Base-by-base conservation (phyloP, 2,113 vertebrate genomes). In the Heterocephalus glaber region DNA sequence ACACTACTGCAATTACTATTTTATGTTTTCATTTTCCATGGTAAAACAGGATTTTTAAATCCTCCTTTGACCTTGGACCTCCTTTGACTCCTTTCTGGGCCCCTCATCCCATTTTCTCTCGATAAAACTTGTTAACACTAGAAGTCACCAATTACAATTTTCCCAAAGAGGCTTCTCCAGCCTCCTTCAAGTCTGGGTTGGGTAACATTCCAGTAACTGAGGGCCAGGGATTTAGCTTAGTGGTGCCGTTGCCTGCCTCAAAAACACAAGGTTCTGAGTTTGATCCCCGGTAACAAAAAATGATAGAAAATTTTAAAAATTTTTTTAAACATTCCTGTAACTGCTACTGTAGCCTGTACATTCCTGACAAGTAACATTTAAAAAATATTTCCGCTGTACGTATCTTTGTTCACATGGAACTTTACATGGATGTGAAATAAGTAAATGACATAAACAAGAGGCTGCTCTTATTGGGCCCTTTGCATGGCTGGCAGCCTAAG, bases 11-110 rank as follows among this genome's bases (percentile, higher is more conserved):
- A 79, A 65, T 89, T 77, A 63, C 56, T n/a, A 26, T 86, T 66
- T 89, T 60, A 20, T 66, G 92, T 58, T 17, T 74, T 68, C 85
- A 41, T 60, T 94, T 94, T 94, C 6, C 85, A 89, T 81, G 60
- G 66, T 81, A 92, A 33, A 82, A 90, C 41, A 24, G 20, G 19
- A 61, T 84, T 72, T 85, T 66, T 44, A 44, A 44, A 26, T 12
- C 22, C 22, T 17, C 56, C 17, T 20, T 58, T 58, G 56, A 19
- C 17, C 56, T 49, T 49, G 5, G 9, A 49, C 22, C 38, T 17
- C 17, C 17, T 20, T 58, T 58, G 56, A 19, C 56, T 58, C 58
- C 83, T 88, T 84, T 70, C 54, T 88, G 44, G 65, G 70, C 49
- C 60, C 22, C 49, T 22, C 49, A 86, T 47, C 41, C 56, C 14